Conservation (phyloP, 1,140 invertebrate genomes). For the Meloidogyne chitwoodi region DNA sequence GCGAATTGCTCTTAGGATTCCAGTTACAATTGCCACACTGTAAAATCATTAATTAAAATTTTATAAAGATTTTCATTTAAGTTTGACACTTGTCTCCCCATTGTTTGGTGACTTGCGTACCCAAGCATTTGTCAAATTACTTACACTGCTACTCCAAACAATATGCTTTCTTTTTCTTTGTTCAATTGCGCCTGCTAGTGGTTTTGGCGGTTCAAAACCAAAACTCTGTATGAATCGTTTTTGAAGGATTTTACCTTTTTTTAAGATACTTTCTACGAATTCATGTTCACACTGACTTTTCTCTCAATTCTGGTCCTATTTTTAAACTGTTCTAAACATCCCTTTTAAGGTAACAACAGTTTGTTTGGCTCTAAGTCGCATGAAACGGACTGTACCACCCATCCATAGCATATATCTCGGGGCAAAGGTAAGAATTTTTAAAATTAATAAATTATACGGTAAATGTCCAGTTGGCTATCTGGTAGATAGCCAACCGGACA, state of each 20-base stretch:
- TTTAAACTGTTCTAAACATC: background rate
- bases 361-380: conserved; percentile 51
- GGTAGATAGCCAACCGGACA: too few relatives aligned
- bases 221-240: conserved; percentile 48
- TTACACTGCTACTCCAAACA: conserved; percentile 50
- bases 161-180: conserved; percentile 57
- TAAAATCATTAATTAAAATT: background rate
- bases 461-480: too few relatives aligned
- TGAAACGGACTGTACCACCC: conserved; percentile 52
- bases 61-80: background rate
- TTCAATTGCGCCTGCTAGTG: conserved; percentile 54
- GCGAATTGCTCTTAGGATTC: conserved; percentile 49
- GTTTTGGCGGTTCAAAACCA: conserved; percentile 51
- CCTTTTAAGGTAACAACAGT: conserved; percentile 40
- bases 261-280: conserved; percentile 58
- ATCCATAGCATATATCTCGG: conserved; percentile 47
- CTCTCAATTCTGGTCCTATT: conserved; percentile 41
- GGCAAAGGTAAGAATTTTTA: conserved; percentile 46
- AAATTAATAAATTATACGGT: too few relatives aligned
- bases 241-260: background rate
- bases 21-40: conserved; percentile 54
- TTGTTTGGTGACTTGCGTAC: conserved; percentile 58
- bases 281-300: conserved; percentile 50
- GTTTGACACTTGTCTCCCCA: conserved; percentile 46
- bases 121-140: conserved; percentile 52